Conservation (phyloP, 2,113 vertebrate genomes). For the Psilopogon haemacephalus region DNA sequence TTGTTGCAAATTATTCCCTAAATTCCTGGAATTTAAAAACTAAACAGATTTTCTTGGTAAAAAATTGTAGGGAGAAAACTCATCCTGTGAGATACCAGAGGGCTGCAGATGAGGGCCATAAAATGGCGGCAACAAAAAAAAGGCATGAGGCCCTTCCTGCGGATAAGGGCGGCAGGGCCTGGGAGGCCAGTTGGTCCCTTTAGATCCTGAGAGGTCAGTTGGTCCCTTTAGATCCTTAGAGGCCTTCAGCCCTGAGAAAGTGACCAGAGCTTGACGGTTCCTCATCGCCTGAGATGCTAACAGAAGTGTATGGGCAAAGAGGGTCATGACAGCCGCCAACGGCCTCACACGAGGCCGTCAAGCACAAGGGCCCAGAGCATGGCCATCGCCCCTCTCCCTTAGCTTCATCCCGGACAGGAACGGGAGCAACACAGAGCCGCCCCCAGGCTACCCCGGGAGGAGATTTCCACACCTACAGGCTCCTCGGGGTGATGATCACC, state of each 20-base stretch:
- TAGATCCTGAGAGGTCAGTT: rapidly evolving
- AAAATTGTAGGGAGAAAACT: rapidly evolving
- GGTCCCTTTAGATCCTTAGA: too few relatives aligned
- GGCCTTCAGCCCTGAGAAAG: background rate
- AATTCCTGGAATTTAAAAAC: background rate
- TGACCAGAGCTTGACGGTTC: too few relatives aligned
- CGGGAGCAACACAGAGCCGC: too few relatives aligned
- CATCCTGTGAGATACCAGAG: rapidly evolving
- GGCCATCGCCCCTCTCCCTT: background rate
- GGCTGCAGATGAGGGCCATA: background rate
- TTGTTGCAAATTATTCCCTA: background rate
- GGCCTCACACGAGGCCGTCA: background rate
- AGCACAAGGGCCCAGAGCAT: rapidly evolving
- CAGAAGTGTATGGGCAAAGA: background rate
- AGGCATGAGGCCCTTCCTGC: rapidly evolving
- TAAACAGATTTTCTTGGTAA: background rate
- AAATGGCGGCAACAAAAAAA: background rate
- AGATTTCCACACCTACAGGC: too few relatives aligned
- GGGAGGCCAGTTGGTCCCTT: rapidly evolving
- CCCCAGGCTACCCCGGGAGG: background rate
- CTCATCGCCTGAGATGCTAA: background rate
- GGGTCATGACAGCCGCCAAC: background rate
- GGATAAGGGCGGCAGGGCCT: rapidly evolving
- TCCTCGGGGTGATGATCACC: too few relatives aligned
- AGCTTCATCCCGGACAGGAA: background rate